Evolutionary conservation across 2,797 vertebrate species (phyloP).

Genomic region (Sebastes baramenuke): DNA sequence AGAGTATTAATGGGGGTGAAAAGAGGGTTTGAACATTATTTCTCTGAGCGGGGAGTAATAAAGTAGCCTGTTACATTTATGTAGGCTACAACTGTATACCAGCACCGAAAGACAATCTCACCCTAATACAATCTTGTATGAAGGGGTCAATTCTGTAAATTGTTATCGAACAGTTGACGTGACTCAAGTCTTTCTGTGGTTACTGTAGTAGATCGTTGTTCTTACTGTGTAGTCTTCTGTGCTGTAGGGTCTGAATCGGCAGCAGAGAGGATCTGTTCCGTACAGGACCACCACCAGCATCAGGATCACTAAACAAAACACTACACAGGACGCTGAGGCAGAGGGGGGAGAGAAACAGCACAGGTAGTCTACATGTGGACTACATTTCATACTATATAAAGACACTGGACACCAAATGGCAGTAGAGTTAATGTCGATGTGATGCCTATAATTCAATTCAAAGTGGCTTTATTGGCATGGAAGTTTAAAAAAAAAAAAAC

Average conservation of each 20-base stretch:
- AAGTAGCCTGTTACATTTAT: too few species aligned
- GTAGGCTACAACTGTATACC: neutral
- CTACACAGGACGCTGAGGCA: conserved; percentile 61
- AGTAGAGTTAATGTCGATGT: neutral
- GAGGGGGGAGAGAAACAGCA: neutral
- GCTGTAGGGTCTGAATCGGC: conserved; percentile 65
- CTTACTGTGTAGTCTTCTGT: conserved; percentile 68
- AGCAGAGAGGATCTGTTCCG: conserved; percentile 73
- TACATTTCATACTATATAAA: too few species aligned
- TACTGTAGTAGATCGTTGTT: neutral
- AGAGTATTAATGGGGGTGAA: too few species aligned
- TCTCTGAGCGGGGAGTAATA: too few species aligned
- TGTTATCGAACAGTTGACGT: neutral
- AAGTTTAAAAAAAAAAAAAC: too few species aligned
- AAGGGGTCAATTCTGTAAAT: neutral
- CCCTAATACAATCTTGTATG: neutral
- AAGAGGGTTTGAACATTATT: too few species aligned
- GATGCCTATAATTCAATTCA: neutral
- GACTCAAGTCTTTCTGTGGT: too few species aligned
- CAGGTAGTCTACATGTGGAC: neutral
- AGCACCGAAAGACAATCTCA: neutral
- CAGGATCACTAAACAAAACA: conserved; percentile 71
- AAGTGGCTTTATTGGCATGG: too few species aligned
- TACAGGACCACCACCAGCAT: conserved; percentile 75
- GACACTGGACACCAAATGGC: neutral